Evolutionary conservation across 2,113 vertebrate genomes (phyloP), one percentile per base, ranked within the genome.

Genomic region (Beaufortia kweichowensis): DNA sequence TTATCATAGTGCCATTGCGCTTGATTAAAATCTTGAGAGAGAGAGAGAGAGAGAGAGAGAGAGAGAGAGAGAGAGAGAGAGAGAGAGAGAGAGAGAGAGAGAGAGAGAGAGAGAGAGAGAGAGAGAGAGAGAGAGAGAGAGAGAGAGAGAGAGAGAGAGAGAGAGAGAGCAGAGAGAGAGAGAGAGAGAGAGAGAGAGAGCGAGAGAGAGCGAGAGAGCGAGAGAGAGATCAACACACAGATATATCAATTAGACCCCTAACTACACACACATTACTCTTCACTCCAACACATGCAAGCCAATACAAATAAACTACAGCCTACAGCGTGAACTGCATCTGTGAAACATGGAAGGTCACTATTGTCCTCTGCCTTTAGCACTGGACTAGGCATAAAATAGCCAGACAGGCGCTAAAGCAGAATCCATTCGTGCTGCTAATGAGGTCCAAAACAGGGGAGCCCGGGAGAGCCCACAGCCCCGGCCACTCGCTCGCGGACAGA

Each of bases 381-480:
- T 87, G 74, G 79, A 81, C 83, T 86, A 84, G 85, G 83, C 84
- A 88, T 86, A 86, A 93, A 92, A 92, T 86, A 89, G 86, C 89
- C 57, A 87, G 87, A 86, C 87, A 86, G 88, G 85, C 87, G 67
- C 78, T 85, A 85, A 90, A 87, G 86, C 76, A 76, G 50, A 74
- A 78, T 79, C 85, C 82, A 76, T 87, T 79, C 56, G 69, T 84
- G 82, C 85, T 90, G 86, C 87, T 93, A 93, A 92, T 91, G 90
- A 92, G 88, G 87, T 89, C 87, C 86, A 87, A 86, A 88, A 86
- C 86, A 83, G 84, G 72, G 70, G 82, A 85, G 78, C 82, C 84
- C 73, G 73, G 77, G 79, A 82, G 80, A 55, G 19, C 26, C 77
- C 84, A 70, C n/a, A 84, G 86, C 87, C 88, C 86, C 43, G 82